Evolutionary conservation across 1,140 invertebrate species (phyloP).

Genomic region (Popillia japonica): DNA sequence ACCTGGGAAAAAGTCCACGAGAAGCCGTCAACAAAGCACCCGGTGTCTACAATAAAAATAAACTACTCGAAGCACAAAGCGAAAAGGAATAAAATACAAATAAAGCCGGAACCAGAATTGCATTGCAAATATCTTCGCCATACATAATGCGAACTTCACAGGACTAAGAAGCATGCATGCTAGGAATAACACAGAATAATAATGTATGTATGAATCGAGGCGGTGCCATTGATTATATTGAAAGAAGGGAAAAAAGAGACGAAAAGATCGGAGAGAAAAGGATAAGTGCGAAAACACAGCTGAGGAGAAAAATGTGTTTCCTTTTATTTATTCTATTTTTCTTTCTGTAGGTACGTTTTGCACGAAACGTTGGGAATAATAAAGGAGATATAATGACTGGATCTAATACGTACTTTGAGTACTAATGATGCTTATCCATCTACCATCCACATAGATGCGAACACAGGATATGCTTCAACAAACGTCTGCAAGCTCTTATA

Average conservation of each 20-base stretch:
- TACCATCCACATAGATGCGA: neutral
- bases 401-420: neutral
- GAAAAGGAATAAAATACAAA: neutral
- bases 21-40: neutral
- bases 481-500: neutral
- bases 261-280: neutral
- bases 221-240: constrained; percentile 4
- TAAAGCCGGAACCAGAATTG: constrained; percentile 5
- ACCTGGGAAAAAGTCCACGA: too few species aligned
- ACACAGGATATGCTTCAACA: neutral
- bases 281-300: constrained; percentile 8
- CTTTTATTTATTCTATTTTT: constrained; percentile 2
- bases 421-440: constrained; percentile 17
- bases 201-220: neutral
- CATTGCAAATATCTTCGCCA: neutral
- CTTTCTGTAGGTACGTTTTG: neutral
- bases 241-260: neutral
- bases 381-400: neutral
- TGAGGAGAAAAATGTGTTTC: neutral
- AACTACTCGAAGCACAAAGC: neutral
- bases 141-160: neutral
- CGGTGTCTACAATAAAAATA: neutral
- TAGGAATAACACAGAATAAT: neutral
- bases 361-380: neutral
- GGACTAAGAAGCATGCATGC: neutral